These are phyloP conservation scores for Octopus bimaculoides DNA, from an alignment of 1,140 invertebrate species.

Conservation along the genomic window DNA sequence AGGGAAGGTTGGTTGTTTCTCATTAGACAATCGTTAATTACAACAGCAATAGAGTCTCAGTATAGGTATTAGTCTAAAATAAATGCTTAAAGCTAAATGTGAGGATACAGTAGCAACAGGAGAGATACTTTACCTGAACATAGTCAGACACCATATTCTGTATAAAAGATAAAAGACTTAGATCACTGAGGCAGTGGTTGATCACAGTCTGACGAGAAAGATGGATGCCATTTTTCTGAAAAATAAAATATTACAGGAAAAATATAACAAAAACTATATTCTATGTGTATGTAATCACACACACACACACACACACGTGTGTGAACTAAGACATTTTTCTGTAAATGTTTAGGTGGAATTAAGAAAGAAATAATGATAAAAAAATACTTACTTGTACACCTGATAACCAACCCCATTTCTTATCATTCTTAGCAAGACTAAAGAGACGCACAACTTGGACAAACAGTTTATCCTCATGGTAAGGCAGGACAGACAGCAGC, in stretches of 20 bases:
- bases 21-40: no score
- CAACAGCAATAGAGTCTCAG: no score
- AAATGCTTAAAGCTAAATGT: no score
- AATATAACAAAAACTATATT: neutral
- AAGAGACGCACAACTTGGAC: constrained; percentile 76
- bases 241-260: constrained; percentile 21
- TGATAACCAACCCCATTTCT: constrained; percentile 77
- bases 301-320: no score
- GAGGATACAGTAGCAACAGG: neutral
- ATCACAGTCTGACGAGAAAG: constrained; percentile 71
- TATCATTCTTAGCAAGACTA: constrained; percentile 61
- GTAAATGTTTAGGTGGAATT: neutral
- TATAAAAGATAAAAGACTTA: constrained; percentile 72
- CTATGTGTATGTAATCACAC: no score
- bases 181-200: constrained; percentile 70
- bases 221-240: constrained; percentile 68
- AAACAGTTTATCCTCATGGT: constrained; percentile 88
- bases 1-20: no score
- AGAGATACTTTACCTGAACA: constrained; percentile 60
- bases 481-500: constrained; percentile 79
- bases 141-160: constrained; percentile 68
- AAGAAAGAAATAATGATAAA: constrained; percentile 6
- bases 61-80: no score
- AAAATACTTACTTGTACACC: constrained; percentile 60
- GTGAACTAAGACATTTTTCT: neutral